Evolutionary conservation across 2,888 invertebrate genomes (phyloP), one percentile per base, ranked within the genome.

Genomic region (Pseudococcus longispinus): DNA sequence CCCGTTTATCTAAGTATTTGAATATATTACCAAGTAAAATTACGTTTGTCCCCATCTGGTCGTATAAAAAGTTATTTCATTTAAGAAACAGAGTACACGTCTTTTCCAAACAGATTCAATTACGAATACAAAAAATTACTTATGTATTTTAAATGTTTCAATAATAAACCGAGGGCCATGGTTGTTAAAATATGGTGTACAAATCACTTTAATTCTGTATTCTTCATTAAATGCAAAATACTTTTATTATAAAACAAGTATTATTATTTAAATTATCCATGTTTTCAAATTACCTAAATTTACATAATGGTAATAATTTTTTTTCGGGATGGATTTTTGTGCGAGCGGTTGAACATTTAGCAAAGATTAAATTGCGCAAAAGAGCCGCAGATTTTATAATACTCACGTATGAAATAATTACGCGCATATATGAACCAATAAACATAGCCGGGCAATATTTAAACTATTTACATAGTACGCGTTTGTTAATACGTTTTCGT

Each of bases 1-100:
- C 13, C 42, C 77, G 42, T 42, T 80, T 80, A 29, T 42, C 77
- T 80, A 37, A 37, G 37, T 37, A 42, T 42, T 80, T 80, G 77
- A 80, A 80, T 80, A 80, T 15, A 80, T 80, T 80, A 80, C 77
- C 77, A 80, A 80, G 77, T 80, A 80, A 80, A 80, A 80, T 80
- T 80, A 80, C 77, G 42, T 80, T 80, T 80, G 77, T 80, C 77
- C 77, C 77, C 77, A 80, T 42, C 77, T 80, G 77, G 77, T 42
- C 77, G n/a, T 42, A 80, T 42, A 80, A 74, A 74, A 74, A 74
- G 32, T 74, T 74, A 74, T 74, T 74, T 32, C 29, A 74, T 37
- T 74, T 29, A 18, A n/a, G n/a, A 74, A n/a, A 37, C 9, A 37
- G 11, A 77, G 9, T 37, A 37, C 37, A 42, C 42, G 74, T 74